A percentile compares a stretch with the other conserved stretches of the same genome.
Evolutionary conservation across 2,888 invertebrate genomes (phyloP).

Genomic region (Marronus borbonicus): DNA sequence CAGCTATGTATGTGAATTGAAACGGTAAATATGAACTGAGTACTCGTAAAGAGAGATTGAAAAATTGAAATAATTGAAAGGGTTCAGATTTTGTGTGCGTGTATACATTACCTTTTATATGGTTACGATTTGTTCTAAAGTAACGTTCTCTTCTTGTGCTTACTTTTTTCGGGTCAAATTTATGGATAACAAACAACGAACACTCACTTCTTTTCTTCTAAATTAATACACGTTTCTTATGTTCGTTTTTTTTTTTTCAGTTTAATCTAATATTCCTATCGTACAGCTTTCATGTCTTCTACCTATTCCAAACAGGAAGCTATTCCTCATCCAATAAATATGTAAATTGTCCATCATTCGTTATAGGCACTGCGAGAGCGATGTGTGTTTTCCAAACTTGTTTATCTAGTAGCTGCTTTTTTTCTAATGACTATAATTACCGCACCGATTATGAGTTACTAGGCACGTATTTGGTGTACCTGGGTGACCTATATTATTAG

Average conservation of each 20-base stretch:
- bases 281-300: background rate
- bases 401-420: constrained; percentile 35
- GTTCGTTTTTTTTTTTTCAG: background rate
- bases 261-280: background rate
- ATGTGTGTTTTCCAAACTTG: constrained; percentile 24
- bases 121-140: too few relatives aligned
- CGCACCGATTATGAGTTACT: constrained; percentile 24
- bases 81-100: too few relatives aligned
- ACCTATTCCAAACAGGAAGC: background rate
- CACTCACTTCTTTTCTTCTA: too few relatives aligned
- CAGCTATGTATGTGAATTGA: background rate
- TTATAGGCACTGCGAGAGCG: background rate
- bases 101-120: too few relatives aligned
- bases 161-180: too few relatives aligned
- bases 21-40: background rate
- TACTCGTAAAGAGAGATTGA: background rate
- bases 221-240: too few relatives aligned
- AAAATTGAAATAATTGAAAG: background rate
- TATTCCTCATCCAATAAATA: constrained; percentile 1
- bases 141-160: too few relatives aligned
- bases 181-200: too few relatives aligned
- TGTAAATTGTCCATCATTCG: background rate
- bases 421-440: constrained; percentile 38
- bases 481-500: too few relatives aligned
- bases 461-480: too few relatives aligned